Percentiles rank a stretch among this genome's conserved stretches.
Evolutionary conservation across 2,888 invertebrate species (phyloP).

Genomic region (Pheosia tremula): DNA sequence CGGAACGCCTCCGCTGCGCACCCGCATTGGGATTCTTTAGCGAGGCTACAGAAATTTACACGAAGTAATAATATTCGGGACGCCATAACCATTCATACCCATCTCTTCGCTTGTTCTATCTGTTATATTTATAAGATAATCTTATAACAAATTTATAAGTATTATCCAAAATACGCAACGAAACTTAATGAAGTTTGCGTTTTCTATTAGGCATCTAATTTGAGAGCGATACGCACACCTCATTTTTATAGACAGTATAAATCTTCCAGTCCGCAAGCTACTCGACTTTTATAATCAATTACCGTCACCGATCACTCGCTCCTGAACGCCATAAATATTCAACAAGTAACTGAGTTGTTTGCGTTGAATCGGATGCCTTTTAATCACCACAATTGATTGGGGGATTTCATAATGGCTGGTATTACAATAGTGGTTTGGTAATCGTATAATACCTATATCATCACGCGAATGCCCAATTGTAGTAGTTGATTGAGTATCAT

Average conservation of each 20-base stretch:
- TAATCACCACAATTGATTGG: conserved; percentile 65
- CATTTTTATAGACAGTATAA: conserved; percentile 67
- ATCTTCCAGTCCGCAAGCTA: conserved; percentile 66
- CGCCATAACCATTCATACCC: background rate
- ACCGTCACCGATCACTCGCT: conserved; percentile 68
- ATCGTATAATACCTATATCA: too few species aligned
- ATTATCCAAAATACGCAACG: too few species aligned
- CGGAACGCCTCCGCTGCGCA: conserved; percentile 13
- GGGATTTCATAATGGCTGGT: conserved; percentile 10
- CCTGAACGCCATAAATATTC: conserved; percentile 66
- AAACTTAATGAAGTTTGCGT: too few species aligned
- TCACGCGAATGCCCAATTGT: too few species aligned
- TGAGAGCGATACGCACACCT: conserved; percentile 40
- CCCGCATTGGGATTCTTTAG: conserved; percentile 9
- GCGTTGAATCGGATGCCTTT: conserved; percentile 59
- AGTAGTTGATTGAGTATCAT: too few species aligned
- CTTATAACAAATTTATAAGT: too few species aligned
- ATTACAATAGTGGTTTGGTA: too few species aligned
- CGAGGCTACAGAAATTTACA: conserved; percentile 16
- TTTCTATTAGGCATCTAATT: conserved; percentile 26
- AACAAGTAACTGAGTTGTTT: conserved; percentile 62
- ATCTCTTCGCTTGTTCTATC: conserved; percentile 6
- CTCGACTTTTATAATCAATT: conserved; percentile 79
- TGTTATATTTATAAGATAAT: conserved; percentile 7
- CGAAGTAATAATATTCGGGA: conserved; percentile 1